Conservation (phyloP, 1,140 invertebrate species). For the Drosophila erecta region DNA sequence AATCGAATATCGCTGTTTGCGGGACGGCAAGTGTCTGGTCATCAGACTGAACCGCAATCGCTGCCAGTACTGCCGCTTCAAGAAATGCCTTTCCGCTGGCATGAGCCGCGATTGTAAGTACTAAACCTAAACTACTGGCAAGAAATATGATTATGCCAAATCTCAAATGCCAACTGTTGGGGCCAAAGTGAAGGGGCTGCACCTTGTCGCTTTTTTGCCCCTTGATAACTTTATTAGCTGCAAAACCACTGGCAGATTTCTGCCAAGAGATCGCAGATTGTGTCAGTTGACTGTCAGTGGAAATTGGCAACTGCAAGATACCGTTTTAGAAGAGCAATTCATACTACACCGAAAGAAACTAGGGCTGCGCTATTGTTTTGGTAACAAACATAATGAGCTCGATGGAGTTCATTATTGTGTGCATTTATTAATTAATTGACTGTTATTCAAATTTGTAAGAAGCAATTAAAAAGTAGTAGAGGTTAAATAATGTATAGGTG, state of each 20-base stretch:
- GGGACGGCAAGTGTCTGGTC: conserved; percentile 98
- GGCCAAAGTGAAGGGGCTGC: conserved; percentile 68
- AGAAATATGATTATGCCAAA: conserved; percentile 39
- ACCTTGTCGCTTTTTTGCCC: conserved; percentile 30
- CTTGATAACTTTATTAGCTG: conserved; percentile 74
- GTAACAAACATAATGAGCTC: too few relatives aligned
- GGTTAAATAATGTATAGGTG: too few relatives aligned
- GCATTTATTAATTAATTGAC: too few relatives aligned
- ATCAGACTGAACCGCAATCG: conserved; percentile 98
- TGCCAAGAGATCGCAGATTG: conserved; percentile 56
- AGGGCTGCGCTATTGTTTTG: too few relatives aligned
- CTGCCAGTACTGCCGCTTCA: conserved; percentile 99
- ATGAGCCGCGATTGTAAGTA: conserved; percentile 97
- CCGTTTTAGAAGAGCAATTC: conserved; percentile 7
- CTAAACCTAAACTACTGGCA: background rate
- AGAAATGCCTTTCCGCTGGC: conserved; percentile 98
- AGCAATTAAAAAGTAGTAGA: too few relatives aligned
- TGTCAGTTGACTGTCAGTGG: conserved; percentile 48
- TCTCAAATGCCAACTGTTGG: conserved; percentile 26
- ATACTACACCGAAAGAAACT: background rate
- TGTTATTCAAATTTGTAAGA: too few relatives aligned
- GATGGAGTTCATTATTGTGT: too few relatives aligned
- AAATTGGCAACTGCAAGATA: conserved; percentile 42
- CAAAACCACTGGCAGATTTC: conserved; percentile 43
- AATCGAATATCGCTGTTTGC: conserved; percentile 98